These are phyloP conservation scores for Slavum lentiscoides DNA, from an alignment of 2,888 invertebrate species.

Conservation along the genomic window DNA sequence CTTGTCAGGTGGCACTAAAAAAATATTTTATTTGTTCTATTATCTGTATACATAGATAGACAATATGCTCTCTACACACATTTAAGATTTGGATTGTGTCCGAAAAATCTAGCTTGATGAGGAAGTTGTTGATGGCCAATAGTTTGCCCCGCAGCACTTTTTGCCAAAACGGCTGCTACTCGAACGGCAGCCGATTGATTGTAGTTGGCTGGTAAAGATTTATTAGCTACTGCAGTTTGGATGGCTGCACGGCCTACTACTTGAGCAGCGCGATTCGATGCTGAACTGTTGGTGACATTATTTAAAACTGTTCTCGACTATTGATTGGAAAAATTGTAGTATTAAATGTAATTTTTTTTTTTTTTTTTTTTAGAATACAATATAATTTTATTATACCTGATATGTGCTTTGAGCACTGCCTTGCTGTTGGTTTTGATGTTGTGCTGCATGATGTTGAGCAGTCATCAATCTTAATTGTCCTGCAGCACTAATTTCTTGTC, in stretches of 20 bases:
- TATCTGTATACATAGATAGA: neutral
- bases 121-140: constrained; percentile 66
- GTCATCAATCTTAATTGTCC: constrained; percentile 74
- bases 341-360: neutral
- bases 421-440: constrained; percentile 61
- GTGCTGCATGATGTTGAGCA: constrained; percentile 74
- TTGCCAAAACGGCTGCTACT: constrained; percentile 58
- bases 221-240: constrained; percentile 31
- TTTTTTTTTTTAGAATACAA: too few relatives aligned
- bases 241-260: constrained; percentile 49
- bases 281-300: constrained; percentile 56
- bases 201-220: constrained; percentile 48
- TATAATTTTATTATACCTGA: constrained; percentile 47
- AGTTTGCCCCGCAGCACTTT: constrained; percentile 58
- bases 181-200: constrained; percentile 57
- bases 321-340: neutral
- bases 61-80: constrained; percentile 59
- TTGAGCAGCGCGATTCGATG: constrained; percentile 47
- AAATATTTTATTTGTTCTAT: neutral
- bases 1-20: constrained; percentile 76
- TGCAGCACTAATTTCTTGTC: constrained; percentile 61
- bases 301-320: constrained; percentile 56
- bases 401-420: constrained; percentile 50
- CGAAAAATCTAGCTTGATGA: constrained; percentile 77
- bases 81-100: constrained; percentile 90